Evolutionary conservation across 1,140 invertebrate genomes (phyloP), one percentile per base, ranked within the genome.

Genomic region (Agrypnia vestita): DNA sequence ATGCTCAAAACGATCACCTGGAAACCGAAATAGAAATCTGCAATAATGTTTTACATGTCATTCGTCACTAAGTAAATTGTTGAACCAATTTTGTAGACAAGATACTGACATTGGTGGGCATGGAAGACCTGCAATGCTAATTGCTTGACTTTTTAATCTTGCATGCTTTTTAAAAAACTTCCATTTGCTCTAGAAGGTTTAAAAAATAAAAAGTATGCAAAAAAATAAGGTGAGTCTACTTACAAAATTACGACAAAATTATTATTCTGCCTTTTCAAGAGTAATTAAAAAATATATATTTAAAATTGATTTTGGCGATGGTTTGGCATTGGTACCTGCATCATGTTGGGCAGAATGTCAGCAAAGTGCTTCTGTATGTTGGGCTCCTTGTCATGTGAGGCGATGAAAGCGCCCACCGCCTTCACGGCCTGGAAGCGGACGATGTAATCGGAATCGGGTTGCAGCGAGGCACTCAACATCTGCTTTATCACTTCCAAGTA

Each of bases 401-500:
- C 90, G 43, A 99, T 94, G 85, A 99, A 99, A 0, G 97, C 94
- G 49, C 96, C 94, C 0, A 96, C 91, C n/a, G 96, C 95, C 86
- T 94, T 91, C 8, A 96, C 95, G 13, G 95, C 95, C 89, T 96
- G 95, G 71, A 95, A 93, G 77, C 94, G 90, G 3, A 96, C 93
- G 82, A 94, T 93, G 76, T 93, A 93, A 84, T 93, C 92, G 80
- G 92, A 88, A 15, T 90, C 89, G 78, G 95, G 93, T 81, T 93
- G 90, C 49, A 98, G 89, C 62, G 95, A 95, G 80, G 96, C 93
- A 46, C 93, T 90, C 73, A 99, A 89, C 97, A 99, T 98, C 87
- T 97, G 94, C 86, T 98, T 98, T 80, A 99, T 99, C 6, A 98
- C 91, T 86, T 97, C 93, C 46, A 99, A 87, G 87, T 99, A 97